These are phyloP conservation scores for Zosterops borbonicus DNA, from an alignment of 2,113 vertebrate genomes.

Conservation along the genomic window DNA sequence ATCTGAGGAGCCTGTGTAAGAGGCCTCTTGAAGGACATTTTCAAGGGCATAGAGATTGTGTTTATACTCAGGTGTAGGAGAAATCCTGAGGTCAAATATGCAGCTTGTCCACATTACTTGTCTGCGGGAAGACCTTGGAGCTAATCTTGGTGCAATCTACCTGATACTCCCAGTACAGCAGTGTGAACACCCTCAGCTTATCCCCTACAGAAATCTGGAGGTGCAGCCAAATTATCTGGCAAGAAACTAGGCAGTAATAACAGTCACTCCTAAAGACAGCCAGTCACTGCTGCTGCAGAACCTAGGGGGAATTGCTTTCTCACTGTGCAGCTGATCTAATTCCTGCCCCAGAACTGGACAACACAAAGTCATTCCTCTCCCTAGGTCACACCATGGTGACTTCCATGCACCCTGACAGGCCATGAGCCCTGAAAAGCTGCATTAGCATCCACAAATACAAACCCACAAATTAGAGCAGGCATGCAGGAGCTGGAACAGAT, in stretches of 20 bases:
- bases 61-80: conserved; percentile 22
- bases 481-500: background rate
- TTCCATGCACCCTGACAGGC: background rate
- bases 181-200: background rate
- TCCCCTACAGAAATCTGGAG: conserved; percentile 39
- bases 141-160: conserved; percentile 34
- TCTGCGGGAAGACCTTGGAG: conserved; percentile 18
- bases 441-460: conserved; percentile 6
- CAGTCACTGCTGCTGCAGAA: background rate
- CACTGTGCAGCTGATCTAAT: background rate
- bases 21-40: conserved; percentile 31
- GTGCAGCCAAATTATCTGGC: conserved; percentile 14
- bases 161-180: conserved; percentile 21
- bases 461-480: conserved; percentile 26
- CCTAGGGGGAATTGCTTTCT: background rate
- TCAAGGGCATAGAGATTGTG: conserved; percentile 14
- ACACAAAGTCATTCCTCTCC: background rate
- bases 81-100: conserved; percentile 57
- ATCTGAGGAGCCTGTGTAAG: background rate
- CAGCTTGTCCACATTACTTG: conserved; percentile 48
- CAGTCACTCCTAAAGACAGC: conserved; percentile 8
- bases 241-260: conserved; percentile 33
- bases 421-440: background rate
- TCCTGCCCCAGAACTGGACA: background rate
- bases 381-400: background rate